phyloP scores from a whole-genome alignment of 2,888 invertebrate genomes.

The Antheraea assamensis region DNA sequence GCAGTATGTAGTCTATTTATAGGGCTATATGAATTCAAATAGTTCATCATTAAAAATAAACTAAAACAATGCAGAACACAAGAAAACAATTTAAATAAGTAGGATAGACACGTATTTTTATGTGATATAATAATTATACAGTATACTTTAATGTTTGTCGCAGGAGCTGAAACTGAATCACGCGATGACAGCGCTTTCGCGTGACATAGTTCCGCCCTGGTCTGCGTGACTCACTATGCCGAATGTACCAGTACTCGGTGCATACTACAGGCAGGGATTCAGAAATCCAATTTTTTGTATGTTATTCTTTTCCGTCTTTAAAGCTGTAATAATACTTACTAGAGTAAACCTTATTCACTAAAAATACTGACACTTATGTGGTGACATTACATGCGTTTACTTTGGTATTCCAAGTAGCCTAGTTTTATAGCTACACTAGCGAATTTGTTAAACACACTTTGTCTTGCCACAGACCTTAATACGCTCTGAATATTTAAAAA shows the following conservation, averaged over 20 bases:
- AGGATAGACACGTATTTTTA: neutral
- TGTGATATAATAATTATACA: neutral
- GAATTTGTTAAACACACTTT: too few relatives aligned
- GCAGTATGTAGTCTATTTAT: too few relatives aligned
- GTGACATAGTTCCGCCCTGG: slow-evolving; percentile 15
- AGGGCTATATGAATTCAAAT: too few relatives aligned
- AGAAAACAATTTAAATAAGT: too few relatives aligned
- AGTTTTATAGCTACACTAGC: too few relatives aligned
- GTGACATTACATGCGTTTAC: too few relatives aligned
- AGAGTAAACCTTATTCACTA: neutral
- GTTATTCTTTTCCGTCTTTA: neutral
- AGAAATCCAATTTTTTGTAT: neutral
- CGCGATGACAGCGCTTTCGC: neutral
- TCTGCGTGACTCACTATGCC: slow-evolving; percentile 41
- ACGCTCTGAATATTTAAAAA: too few relatives aligned
- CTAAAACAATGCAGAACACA: too few relatives aligned
- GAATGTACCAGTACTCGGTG: slow-evolving; percentile 47
- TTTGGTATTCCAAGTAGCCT: too few relatives aligned
- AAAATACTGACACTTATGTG: neutral
- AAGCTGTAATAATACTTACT: neutral
- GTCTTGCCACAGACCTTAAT: too few relatives aligned
- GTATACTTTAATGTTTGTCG: neutral
- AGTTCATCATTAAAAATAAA: too few relatives aligned
- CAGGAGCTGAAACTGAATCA: neutral
- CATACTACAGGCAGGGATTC: neutral